These are phyloP conservation scores for Gerosis bhagava DNA, from an alignment of 2,888 invertebrate species.

Conservation along the genomic window DNA sequence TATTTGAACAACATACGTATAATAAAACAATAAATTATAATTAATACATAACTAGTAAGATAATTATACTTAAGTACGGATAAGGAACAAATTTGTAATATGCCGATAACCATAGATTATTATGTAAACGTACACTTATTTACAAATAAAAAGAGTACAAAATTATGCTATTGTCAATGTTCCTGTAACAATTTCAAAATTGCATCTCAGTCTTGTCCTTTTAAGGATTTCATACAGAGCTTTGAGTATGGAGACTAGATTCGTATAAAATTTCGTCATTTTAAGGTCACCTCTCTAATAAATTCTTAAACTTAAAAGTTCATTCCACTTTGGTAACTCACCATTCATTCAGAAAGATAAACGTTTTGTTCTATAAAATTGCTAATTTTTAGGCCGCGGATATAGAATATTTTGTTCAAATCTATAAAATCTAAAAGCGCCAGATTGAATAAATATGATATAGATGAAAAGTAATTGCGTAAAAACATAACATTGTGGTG, in stretches of 20 bases:
- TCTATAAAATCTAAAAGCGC: too few relatives aligned
- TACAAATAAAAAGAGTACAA: slow-evolving; percentile 39
- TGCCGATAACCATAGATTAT: slow-evolving; percentile 29
- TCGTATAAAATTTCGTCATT: slow-evolving; percentile 58
- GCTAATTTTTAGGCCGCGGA: too few relatives aligned
- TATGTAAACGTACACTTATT: slow-evolving; percentile 35
- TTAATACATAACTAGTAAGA: slow-evolving; percentile 47
- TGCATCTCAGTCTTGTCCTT: slow-evolving; percentile 58
- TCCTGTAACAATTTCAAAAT: slow-evolving; percentile 36
- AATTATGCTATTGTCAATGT: slow-evolving; percentile 46
- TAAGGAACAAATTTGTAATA: slow-evolving; percentile 60
- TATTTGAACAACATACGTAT: slow-evolving; percentile 70
- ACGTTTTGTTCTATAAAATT: too few relatives aligned
- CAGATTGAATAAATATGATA: too few relatives aligned
- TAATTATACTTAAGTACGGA: slow-evolving; percentile 58
- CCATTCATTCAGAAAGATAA: slow-evolving; percentile 41
- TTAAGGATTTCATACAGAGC: slow-evolving; percentile 46
- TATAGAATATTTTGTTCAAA: too few relatives aligned
- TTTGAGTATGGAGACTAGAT: slow-evolving; percentile 66
- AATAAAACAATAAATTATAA: slow-evolving; percentile 67
- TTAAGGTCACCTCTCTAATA: slow-evolving; percentile 34
- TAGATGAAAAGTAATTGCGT: too few relatives aligned
- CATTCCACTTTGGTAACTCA: slow-evolving; percentile 73
- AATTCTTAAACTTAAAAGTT: slow-evolving; percentile 3
- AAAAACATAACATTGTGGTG: too few relatives aligned